Percentiles rank a stretch among this genome's conserved stretches.
phyloP scores from a whole-genome alignment of 2,888 invertebrate species.

The Tachina grossa region DNA sequence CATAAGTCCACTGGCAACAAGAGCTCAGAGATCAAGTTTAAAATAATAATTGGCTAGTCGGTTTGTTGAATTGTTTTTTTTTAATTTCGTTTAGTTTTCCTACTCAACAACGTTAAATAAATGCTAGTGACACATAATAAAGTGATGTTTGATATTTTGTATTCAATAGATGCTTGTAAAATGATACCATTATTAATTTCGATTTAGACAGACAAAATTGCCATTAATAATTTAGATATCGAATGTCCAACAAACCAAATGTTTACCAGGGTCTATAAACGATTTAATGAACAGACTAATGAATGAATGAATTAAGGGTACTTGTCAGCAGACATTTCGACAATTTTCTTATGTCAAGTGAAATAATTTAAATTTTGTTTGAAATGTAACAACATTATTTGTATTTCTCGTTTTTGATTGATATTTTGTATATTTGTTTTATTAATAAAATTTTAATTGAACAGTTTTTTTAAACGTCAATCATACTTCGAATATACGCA shows the following conservation, averaged over 20 bases:
- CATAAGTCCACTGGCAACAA: conserved; percentile 57
- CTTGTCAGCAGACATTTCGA: conserved; percentile 39
- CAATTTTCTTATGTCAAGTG: conserved; percentile 32
- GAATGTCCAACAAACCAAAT: conserved; percentile 18
- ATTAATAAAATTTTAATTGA: conserved; percentile 1
- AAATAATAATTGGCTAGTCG: conserved; percentile 62
- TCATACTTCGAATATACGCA: not conserved
- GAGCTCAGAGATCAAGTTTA: conserved; percentile 68
- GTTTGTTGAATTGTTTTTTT: conserved; percentile 17
- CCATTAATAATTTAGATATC: conserved; percentile 39
- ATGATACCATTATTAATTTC: conserved; percentile 35
- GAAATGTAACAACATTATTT: conserved; percentile 29
- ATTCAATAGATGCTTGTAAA: conserved; percentile 52
- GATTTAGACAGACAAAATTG: conserved; percentile 14
- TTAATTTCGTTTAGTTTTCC: not conserved
- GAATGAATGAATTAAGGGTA: conserved; percentile 21
- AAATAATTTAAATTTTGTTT: not conserved
- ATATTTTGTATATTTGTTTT: not conserved
- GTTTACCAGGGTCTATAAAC: conserved; percentile 11
- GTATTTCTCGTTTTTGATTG: not conserved
- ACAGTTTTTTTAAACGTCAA: not conserved
- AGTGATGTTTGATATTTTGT: conserved; percentile 46
- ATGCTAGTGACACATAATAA: conserved; percentile 53
- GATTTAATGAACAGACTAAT: conserved; percentile 24
- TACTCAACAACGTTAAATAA: not conserved